Percentiles rank a stretch among this genome's conserved stretches.
These are phyloP conservation scores for Lycaena phlaeas DNA, from an alignment of 2,888 invertebrate species.

Conservation along the genomic window DNA sequence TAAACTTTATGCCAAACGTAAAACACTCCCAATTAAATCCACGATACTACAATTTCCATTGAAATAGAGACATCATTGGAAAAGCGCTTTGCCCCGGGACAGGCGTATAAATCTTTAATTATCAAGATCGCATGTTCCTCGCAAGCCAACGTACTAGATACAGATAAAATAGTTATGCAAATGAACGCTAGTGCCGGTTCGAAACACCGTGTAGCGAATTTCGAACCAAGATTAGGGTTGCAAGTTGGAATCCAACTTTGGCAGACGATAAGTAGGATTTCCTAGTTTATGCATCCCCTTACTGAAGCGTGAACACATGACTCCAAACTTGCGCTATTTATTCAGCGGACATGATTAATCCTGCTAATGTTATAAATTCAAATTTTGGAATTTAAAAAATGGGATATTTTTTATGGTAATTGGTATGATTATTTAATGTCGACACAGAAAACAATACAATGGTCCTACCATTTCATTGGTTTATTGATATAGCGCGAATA, in stretches of 20 bases:
- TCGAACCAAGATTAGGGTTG: constrained; percentile 30
- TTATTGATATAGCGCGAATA: no score
- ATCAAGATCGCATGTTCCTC: constrained; percentile 28
- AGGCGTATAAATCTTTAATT: constrained; percentile 29
- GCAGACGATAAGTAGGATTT: constrained; percentile 10
- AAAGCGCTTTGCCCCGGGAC: constrained; percentile 17
- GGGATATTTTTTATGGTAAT: no score
- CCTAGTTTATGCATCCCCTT: no score
- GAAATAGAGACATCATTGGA: constrained; percentile 20
- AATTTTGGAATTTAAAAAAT: no score
- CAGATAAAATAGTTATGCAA: constrained; percentile 42
- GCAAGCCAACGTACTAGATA: constrained; percentile 27
- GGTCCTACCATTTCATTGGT: no score
- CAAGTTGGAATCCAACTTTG: constrained; percentile 21
- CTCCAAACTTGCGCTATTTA: no score
- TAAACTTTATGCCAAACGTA: no score
- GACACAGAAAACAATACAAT: no score
- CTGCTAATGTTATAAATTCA: no score
- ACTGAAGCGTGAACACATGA: neutral
- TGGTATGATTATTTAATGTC: no score
- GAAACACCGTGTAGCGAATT: constrained; percentile 25
- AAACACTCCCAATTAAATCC: no score
- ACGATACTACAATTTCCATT: constrained; percentile 13
- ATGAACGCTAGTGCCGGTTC: constrained; percentile 28
- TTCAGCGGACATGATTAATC: no score